Conservation (phyloP, 2,888 invertebrate species). For the Sylvicola cinctus region DNA sequence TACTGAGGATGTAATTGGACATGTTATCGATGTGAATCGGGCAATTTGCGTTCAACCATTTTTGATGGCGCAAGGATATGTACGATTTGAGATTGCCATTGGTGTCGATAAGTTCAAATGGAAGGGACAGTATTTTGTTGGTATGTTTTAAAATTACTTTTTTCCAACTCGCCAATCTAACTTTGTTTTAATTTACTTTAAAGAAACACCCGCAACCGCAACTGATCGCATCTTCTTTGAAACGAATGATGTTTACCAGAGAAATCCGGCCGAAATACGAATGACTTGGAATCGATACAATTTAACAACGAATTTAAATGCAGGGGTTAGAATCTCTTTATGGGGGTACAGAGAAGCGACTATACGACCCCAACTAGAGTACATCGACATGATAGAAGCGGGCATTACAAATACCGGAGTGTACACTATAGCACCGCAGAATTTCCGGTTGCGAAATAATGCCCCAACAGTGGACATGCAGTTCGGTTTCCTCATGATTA, state of each 20-base stretch:
- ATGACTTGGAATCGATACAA: constrained; percentile 73
- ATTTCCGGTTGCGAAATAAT: constrained; percentile 49
- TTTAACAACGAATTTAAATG: constrained; percentile 59
- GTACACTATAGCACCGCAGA: constrained; percentile 50
- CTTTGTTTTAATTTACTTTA: constrained; percentile 5
- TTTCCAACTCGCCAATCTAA: constrained; percentile 2
- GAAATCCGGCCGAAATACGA: constrained; percentile 48
- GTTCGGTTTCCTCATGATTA: constrained; percentile 75
- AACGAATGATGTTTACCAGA: constrained; percentile 48
- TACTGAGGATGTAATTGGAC: constrained; percentile 55
- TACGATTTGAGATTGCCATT: constrained; percentile 67
- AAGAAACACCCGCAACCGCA: constrained; percentile 77
- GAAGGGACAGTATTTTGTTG: constrained; percentile 80
- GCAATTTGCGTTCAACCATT: constrained; percentile 80
- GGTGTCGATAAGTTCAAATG: constrained; percentile 69
- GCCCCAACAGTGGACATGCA: constrained; percentile 48
- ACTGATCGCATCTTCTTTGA: constrained; percentile 69
- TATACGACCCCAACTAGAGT: constrained; percentile 59
- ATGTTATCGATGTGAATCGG: constrained; percentile 55
- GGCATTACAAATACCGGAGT: constrained; percentile 44
- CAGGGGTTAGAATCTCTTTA: constrained; percentile 57
- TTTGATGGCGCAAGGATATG: constrained; percentile 71
- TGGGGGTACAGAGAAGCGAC: constrained; percentile 81
- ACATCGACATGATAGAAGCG: constrained; percentile 53
- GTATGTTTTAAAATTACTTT: constrained; percentile 30